Evolutionary conservation across 2,888 invertebrate species (phyloP).

Genomic region (Chalcosyrphus nemorum): DNA sequence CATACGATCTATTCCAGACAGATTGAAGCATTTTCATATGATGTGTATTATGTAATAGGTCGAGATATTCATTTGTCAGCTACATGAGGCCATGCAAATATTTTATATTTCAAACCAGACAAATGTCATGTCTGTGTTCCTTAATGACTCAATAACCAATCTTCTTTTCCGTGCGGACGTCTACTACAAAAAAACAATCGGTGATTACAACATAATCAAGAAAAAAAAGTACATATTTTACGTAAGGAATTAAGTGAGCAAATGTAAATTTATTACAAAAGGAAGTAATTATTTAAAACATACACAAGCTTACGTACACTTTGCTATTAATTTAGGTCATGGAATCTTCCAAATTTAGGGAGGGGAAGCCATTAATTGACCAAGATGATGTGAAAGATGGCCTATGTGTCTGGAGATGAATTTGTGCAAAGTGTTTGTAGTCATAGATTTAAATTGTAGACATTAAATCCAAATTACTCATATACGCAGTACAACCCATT

Average conservation of each 20-base stretch:
- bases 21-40: too few relatives aligned
- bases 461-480: not conserved
- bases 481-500: not conserved
- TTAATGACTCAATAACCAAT: not conserved
- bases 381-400: not conserved
- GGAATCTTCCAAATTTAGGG: constrained; percentile 17
- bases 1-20: too few relatives aligned
- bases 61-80: too few relatives aligned
- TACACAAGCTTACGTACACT: not conserved
- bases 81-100: too few relatives aligned
- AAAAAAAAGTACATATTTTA: constrained; percentile 1
- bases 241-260: constrained; percentile 1
- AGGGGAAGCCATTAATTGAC: constrained; percentile 27
- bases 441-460: not conserved
- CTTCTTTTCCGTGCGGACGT: not conserved
- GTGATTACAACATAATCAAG: constrained; percentile 20
- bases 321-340: constrained; percentile 34
- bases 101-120: too few relatives aligned
- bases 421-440: constrained; percentile 4
- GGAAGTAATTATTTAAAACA: constrained; percentile 36
- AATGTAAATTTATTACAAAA: constrained; percentile 32
- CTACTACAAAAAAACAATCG: not conserved
- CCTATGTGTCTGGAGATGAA: constrained; percentile 9
- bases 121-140: too few relatives aligned
- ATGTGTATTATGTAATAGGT: too few relatives aligned